Evolutionary conservation across 2,113 vertebrate genomes (phyloP).

Genomic region (Verasper variegatus): DNA sequence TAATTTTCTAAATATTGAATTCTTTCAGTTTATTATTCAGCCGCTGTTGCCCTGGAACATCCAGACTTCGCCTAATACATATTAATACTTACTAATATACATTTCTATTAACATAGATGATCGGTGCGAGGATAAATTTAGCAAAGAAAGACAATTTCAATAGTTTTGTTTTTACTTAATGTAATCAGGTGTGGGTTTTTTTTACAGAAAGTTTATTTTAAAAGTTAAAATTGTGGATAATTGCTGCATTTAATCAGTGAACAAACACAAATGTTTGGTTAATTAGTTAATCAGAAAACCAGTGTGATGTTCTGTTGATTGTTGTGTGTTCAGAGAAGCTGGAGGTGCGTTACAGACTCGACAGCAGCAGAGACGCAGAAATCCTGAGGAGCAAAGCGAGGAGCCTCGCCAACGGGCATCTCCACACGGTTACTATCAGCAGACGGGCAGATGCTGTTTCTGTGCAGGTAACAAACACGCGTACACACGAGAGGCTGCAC

Average conservation of each 20-base stretch:
- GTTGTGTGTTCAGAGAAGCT: conserved; percentile 66
- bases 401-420: conserved; percentile 70
- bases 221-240: background rate
- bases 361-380: conserved; percentile 60
- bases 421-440: conserved; percentile 66
- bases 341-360: conserved; percentile 76
- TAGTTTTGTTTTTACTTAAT: background rate
- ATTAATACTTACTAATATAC: conserved; percentile 1
- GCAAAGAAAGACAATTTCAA: background rate
- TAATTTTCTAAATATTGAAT: conserved; percentile 1
- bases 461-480: conserved; percentile 66
- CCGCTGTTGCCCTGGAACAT: background rate
- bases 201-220: background rate
- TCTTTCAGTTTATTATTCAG: background rate
- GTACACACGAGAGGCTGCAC: background rate
- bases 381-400: conserved; percentile 56
- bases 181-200: no score
- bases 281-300: background rate
- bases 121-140: no score
- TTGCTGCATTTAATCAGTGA: no score
- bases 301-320: background rate
- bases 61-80: conserved; percentile 12
- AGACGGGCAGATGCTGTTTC: conserved; percentile 59
- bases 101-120: background rate
- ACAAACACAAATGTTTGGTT: background rate